Evolutionary conservation across 2,113 vertebrate species (phyloP).

Genomic region (Bucco capensis): DNA sequence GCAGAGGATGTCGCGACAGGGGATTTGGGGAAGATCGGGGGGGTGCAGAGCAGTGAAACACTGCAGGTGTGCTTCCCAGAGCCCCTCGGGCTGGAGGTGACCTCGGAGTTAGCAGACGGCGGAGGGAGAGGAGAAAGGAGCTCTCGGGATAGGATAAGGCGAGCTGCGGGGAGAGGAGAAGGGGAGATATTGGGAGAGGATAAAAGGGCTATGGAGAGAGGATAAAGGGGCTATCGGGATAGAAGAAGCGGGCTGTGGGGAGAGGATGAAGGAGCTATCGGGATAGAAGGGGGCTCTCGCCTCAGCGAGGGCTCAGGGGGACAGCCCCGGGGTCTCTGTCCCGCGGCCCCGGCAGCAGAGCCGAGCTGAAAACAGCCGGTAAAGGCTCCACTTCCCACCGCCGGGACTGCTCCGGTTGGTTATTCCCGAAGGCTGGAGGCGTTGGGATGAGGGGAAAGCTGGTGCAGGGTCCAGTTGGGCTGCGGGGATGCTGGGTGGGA

Average conservation of each 20-base stretch:
- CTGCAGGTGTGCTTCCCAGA: not conserved
- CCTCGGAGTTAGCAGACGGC: not conserved
- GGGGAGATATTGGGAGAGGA: too few relatives aligned
- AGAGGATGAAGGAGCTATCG: not conserved
- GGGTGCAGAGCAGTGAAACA: fast-evolving
- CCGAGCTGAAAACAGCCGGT: not conserved
- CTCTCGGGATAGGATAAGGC: not conserved
- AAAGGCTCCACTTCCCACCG: fast-evolving
- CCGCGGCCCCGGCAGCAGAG: not conserved
- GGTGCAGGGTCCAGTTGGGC: not conserved
- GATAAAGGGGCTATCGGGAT: not conserved
- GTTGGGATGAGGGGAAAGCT: not conserved
- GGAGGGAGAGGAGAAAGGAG: not conserved
- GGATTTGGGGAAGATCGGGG: not conserved
- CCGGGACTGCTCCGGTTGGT: not conserved
- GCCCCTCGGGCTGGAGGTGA: not conserved
- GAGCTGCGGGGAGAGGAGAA: not conserved
- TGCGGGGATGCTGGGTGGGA: not conserved
- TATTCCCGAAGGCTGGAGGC: not conserved
- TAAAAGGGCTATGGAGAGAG: too few relatives aligned
- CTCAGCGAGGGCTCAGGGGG: too few relatives aligned
- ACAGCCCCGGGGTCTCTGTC: fast-evolving
- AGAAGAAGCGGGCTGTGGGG: not conserved
- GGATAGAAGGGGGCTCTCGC: not conserved
- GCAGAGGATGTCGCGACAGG: not conserved